Evolutionary conservation across 1,140 invertebrate genomes (phyloP).

Genomic region (Drosophila gunungcola): DNA sequence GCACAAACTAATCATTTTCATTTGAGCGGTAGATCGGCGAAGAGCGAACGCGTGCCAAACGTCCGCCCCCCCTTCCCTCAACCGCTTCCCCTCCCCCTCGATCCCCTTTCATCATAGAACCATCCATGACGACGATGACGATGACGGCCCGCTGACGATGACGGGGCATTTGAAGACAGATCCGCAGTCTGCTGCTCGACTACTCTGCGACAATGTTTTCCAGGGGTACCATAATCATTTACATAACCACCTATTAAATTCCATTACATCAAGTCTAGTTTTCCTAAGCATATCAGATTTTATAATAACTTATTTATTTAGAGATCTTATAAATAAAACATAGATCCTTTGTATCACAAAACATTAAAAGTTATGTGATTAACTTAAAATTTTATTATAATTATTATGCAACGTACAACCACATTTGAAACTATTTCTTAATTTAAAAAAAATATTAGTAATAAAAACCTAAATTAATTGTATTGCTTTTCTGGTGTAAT

Average conservation of each 20-base stretch:
- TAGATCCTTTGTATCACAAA: no score
- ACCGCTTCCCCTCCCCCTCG: constrained; percentile 5
- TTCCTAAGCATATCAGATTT: neutral
- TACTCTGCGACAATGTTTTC: constrained; percentile 22
- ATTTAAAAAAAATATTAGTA: no score
- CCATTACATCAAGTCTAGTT: neutral
- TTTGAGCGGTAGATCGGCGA: constrained; percentile 45
- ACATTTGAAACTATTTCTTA: no score
- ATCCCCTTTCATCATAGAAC: constrained; percentile 13
- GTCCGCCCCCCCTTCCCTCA: neutral
- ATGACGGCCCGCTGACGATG: constrained; percentile 41
- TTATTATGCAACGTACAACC: no score
- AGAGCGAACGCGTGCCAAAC: constrained; percentile 70
- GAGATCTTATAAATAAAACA: no score
- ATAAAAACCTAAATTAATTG: no score
- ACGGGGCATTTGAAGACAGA: constrained; percentile 29
- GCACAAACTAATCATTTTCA: constrained; percentile 78
- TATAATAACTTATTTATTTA: no score
- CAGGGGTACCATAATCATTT: neutral
- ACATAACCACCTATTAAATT: neutral
- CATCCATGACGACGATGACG: constrained; percentile 51
- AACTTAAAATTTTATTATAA: no score
- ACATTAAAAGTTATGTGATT: no score
- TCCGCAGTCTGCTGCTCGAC: constrained; percentile 5
- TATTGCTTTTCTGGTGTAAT: no score